A percentile compares a stretch with the other conserved stretches of the same genome.
These are phyloP conservation scores for Agonopterix arenella DNA, from an alignment of 2,888 invertebrate species.

Conservation along the genomic window DNA sequence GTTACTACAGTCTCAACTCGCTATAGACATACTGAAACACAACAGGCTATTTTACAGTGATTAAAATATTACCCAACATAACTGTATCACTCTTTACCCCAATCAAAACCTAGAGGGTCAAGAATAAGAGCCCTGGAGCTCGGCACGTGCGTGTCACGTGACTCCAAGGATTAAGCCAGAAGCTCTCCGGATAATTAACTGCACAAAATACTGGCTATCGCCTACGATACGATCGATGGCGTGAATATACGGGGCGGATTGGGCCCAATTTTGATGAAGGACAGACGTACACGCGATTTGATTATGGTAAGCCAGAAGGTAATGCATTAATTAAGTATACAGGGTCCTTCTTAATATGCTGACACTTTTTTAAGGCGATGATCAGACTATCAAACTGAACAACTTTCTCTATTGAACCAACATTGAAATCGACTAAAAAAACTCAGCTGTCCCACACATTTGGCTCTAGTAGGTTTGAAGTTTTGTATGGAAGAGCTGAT, in stretches of 20 bases:
- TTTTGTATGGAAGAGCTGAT: too few relatives aligned
- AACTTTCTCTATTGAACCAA: too few relatives aligned
- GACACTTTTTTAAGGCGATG: too few relatives aligned
- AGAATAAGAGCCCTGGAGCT: constrained; percentile 25
- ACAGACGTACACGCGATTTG: constrained; percentile 22
- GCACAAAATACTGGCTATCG: constrained; percentile 63
- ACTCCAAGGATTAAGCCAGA: constrained; percentile 63
- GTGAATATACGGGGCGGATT: constrained; percentile 21
- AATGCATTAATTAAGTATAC: constrained; percentile 16
- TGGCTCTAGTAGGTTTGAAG: too few relatives aligned
- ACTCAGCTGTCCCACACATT: too few relatives aligned
- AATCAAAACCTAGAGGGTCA: neutral
- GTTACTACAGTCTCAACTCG: too few relatives aligned
- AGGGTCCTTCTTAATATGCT: too few relatives aligned
- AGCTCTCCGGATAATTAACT: constrained; percentile 69
- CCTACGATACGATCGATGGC: constrained; percentile 51
- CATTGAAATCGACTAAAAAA: too few relatives aligned
- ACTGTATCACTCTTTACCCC: neutral
- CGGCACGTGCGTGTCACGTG: constrained; percentile 72
- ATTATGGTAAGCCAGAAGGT: constrained; percentile 14
- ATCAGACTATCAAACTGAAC: too few relatives aligned
- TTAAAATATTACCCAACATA: neutral
- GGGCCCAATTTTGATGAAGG: constrained; percentile 29
- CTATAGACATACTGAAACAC: too few relatives aligned
- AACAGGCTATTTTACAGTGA: neutral